phyloP scores from a whole-genome alignment of 1,140 invertebrate species.

The Drosophila paulistorum region DNA sequence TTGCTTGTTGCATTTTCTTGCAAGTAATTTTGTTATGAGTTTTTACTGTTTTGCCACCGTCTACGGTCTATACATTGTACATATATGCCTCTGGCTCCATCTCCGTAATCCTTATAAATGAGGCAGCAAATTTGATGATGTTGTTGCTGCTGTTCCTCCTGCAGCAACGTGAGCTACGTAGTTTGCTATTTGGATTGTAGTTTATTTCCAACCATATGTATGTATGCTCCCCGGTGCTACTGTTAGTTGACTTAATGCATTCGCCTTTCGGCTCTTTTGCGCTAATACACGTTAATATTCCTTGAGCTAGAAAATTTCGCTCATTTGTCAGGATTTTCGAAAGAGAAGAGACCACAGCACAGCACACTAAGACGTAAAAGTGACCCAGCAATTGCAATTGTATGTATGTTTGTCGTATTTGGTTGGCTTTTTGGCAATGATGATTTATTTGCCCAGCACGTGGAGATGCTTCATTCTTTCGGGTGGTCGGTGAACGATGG shows the following conservation, averaged over 20 bases:
- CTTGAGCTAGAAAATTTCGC: conserved; percentile 66
- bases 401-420: conserved; percentile 42
- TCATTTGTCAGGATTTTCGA: conserved; percentile 76
- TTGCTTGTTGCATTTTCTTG: conserved; percentile 74
- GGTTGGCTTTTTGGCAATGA: conserved; percentile 62
- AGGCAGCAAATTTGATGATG: conserved; percentile 73
- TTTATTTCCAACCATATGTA: conserved; percentile 49
- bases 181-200: conserved; percentile 33
- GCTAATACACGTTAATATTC: conserved; percentile 75
- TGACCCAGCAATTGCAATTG: conserved; percentile 67
- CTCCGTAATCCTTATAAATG: conserved; percentile 75
- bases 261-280: conserved; percentile 31
- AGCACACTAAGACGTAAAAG: conserved; percentile 6
- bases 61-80: no score
- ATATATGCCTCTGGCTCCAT: not conserved
- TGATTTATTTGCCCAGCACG: conserved; percentile 70
- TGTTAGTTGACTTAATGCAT: conserved; percentile 73
- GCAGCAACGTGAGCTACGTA: conserved; percentile 39
- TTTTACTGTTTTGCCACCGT: conserved; percentile 50
- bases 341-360: conserved; percentile 9
- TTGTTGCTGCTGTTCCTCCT: conserved; percentile 37
- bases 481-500: not conserved
- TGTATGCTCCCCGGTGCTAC: conserved; percentile 15
- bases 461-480: conserved; percentile 27
- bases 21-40: conserved; percentile 79